phyloP scores from a whole-genome alignment of 1,140 invertebrate genomes.

The Oscheius sp. region DNA sequence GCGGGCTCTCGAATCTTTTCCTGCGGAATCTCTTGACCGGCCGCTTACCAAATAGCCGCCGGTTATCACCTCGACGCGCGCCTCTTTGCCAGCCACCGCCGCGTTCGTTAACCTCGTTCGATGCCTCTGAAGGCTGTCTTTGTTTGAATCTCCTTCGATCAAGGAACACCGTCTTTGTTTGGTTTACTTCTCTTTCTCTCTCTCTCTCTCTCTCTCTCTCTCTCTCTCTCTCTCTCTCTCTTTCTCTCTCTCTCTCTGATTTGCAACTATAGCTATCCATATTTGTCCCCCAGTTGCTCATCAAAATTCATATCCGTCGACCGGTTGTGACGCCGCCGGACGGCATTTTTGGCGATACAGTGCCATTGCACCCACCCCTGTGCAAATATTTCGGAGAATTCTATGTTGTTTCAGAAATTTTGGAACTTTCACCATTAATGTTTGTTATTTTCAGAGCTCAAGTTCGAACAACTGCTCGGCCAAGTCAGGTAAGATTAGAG shows the following conservation, averaged over 20 bases:
- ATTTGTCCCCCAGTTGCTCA: background rate
- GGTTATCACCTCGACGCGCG: too few species aligned
- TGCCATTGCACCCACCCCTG: background rate
- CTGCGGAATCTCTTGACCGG: too few species aligned
- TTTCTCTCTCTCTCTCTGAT: background rate
- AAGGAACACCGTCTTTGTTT: background rate
- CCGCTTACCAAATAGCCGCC: too few species aligned
- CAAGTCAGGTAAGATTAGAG: constrained; percentile 13
- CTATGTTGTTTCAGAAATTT: background rate
- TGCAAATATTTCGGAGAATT: background rate
- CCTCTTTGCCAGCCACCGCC: too few species aligned
- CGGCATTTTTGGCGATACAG: background rate
- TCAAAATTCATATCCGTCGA: constrained; percentile 15
- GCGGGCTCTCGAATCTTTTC: too few species aligned
- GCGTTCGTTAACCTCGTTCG: too few species aligned
- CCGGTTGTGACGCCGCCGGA: too few species aligned
- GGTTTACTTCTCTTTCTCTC: background rate
- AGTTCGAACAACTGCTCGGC: background rate
- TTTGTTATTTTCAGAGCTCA: constrained; percentile 5
- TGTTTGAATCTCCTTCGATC: background rate
- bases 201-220: background rate
- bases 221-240: background rate
- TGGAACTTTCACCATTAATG: background rate
- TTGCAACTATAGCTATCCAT: background rate
- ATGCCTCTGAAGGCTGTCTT: too few species aligned